These are phyloP conservation scores for Scaptomyza polygonia DNA, from an alignment of 2,888 invertebrate species.

Conservation along the genomic window DNA sequence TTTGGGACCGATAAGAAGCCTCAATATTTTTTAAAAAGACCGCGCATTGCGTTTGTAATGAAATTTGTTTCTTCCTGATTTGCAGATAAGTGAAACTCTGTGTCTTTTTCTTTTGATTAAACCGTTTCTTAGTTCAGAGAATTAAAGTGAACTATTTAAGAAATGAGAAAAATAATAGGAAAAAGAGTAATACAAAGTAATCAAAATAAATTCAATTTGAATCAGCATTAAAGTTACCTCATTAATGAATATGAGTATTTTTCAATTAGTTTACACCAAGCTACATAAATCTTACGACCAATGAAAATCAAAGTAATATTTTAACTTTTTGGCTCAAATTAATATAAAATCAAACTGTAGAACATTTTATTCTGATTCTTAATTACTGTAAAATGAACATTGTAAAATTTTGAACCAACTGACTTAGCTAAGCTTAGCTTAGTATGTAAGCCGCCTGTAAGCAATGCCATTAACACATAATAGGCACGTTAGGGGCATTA, in stretches of 20 bases:
- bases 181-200: background rate
- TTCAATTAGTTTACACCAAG: no score
- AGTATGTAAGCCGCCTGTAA: constrained; percentile 2
- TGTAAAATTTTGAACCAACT: background rate
- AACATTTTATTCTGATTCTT: background rate
- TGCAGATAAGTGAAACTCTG: no score
- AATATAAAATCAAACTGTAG: background rate
- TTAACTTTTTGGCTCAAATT: no score
- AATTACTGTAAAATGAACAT: background rate
- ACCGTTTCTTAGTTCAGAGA: no score
- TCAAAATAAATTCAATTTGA: background rate
- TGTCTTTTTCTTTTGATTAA: no score
- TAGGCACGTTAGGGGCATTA: constrained; percentile 55
- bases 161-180: background rate
- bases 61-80: no score
- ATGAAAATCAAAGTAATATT: no score
- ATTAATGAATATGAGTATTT: no score
- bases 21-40: no score
- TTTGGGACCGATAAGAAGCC: constrained; percentile 35
- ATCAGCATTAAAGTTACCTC: background rate
- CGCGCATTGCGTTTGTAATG: no score
- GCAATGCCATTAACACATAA: constrained; percentile 53
- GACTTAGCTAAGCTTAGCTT: background rate
- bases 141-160: background rate
- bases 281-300: no score